phyloP scores from a whole-genome alignment of 2,797 vertebrate species.

The Momotus momota region DNA sequence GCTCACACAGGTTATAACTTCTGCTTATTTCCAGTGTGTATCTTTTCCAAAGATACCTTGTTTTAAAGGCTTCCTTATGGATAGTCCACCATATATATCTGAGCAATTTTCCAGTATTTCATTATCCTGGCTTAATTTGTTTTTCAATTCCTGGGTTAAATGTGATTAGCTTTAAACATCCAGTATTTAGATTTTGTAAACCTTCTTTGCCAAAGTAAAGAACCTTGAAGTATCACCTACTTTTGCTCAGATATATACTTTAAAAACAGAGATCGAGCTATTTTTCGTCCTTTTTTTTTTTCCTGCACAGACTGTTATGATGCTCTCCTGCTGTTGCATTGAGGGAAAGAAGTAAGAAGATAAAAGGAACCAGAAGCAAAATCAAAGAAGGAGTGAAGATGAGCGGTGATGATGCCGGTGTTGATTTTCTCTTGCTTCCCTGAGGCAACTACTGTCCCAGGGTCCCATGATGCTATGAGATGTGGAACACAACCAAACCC shows the following conservation, averaged over 20 bases:
- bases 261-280: not conserved
- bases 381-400: not conserved
- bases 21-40: not conserved
- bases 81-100: not conserved
- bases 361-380: not conserved
- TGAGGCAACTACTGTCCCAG: constrained; percentile 7
- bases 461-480: not conserved
- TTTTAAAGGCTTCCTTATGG: not conserved
- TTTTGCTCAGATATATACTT: not conserved
- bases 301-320: not conserved
- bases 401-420: not conserved
- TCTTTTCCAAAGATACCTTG: not conserved
- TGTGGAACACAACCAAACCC: constrained; percentile 34
- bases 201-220: not conserved
- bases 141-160: not conserved
- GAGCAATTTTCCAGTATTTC: not conserved
- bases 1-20: not conserved
- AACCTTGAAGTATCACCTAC: not conserved
- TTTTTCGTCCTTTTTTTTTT: not conserved
- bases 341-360: not conserved
- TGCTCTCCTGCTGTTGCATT: not conserved
- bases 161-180: not conserved
- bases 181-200: not conserved
- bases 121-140: not conserved
- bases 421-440: constrained; percentile 7